Evolutionary conservation across 2,113 vertebrate genomes (phyloP).

Genomic region (rat (Rattus norvegicus)): DNA sequence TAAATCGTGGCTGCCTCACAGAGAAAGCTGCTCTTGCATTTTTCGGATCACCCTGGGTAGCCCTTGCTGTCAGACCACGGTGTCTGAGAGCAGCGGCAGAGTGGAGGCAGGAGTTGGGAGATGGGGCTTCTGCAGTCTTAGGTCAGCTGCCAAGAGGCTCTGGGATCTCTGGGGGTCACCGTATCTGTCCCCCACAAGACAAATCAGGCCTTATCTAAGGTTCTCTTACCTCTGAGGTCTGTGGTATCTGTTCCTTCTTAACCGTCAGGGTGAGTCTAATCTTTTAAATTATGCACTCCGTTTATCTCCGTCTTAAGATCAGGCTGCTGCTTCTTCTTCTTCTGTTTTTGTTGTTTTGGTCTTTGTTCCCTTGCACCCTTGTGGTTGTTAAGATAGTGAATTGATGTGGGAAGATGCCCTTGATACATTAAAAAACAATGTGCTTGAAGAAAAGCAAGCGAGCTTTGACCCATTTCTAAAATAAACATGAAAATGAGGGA

Average conservation of each 20-base stretch:
- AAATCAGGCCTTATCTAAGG: background rate
- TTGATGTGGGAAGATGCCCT: background rate
- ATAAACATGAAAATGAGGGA: background rate
- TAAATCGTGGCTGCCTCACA: background rate
- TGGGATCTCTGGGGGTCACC: background rate
- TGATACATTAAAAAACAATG: background rate
- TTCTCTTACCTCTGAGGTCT: background rate
- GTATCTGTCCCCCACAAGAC: background rate
- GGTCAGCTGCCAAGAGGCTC: background rate
- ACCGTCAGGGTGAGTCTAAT: background rate
- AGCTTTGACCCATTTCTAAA: background rate
- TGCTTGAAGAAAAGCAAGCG: background rate
- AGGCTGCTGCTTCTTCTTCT: background rate
- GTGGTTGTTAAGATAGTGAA: background rate
- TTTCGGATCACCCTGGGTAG: background rate
- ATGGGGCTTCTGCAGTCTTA: background rate
- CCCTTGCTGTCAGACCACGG: background rate
- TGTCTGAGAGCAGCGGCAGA: background rate
- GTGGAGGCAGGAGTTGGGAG: background rate
- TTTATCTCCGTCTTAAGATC: background rate
- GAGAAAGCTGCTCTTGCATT: background rate
- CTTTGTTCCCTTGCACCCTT: background rate
- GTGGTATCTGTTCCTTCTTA: background rate
- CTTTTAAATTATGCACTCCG: background rate
- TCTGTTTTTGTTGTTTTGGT: background rate